These are phyloP conservation scores for Amorpha juglandis DNA, from an alignment of 2,888 invertebrate genomes.

Conservation along the genomic window DNA sequence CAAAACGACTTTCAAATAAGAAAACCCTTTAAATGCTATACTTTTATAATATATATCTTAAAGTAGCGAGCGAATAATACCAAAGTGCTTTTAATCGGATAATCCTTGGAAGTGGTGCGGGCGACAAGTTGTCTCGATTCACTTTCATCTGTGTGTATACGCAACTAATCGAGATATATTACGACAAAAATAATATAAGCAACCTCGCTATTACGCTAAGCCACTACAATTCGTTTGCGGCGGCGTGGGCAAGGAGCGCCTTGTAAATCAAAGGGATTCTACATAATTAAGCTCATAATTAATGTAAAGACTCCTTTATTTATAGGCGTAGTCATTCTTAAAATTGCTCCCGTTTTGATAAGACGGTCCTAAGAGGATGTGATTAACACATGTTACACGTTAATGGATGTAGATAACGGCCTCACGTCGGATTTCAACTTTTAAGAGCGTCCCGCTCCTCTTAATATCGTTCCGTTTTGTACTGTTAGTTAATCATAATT, in stretches of 20 bases:
- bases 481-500: conserved; percentile 43
- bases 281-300: conserved; percentile 84
- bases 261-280: conserved; percentile 84
- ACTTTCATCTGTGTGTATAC: conserved; percentile 76
- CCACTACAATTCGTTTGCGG: conserved; percentile 82
- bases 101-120: conserved; percentile 72
- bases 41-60: conserved; percentile 16
- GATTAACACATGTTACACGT: conserved; percentile 76
- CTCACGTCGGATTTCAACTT: conserved; percentile 49
- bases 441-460: conserved; percentile 37
- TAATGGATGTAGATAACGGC: conserved; percentile 69
- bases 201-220: conserved; percentile 75
- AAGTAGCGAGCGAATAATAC: conserved; percentile 23
- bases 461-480: conserved; percentile 35
- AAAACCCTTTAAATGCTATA: conserved; percentile 21
- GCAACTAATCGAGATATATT: conserved; percentile 55
- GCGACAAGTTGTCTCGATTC: conserved; percentile 73
- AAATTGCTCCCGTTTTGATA: conserved; percentile 80
- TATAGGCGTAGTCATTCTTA: conserved; percentile 80
- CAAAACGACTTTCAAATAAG: not conserved
- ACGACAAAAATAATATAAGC: conserved; percentile 81
- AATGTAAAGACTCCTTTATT: conserved; percentile 81
- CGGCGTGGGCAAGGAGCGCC: conserved; percentile 70
- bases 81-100: conserved; percentile 43
- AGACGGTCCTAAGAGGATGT: conserved; percentile 65